Base-by-base conservation (phyloP, 2,113 vertebrate genomes). In the Pardalotus punctatus region DNA sequence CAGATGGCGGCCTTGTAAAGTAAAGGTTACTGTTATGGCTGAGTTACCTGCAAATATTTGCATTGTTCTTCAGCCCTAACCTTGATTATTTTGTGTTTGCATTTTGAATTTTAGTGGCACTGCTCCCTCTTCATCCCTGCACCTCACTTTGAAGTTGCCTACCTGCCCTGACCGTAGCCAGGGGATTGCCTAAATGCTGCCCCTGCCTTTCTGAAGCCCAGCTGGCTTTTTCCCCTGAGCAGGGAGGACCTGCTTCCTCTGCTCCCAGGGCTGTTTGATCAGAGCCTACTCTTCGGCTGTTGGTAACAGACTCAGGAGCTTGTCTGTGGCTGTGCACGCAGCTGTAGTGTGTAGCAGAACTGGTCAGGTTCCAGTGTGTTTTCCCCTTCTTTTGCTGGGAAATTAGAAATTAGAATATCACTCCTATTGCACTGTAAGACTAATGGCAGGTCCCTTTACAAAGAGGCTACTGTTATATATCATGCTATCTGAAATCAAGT, bases 401-500 rank as follows among this genome's bases (percentile, higher is more conserved):
- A 67, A 61, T 62, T 5, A 43, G 81, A 73, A 89, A 23, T 38
- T 33, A 13, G 31, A 51, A 33, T 69, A 48, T 91, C 22, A 0
- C 47, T 71, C 9, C 48, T 62, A 9, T 36, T 91, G 79, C 10
- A 2, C 72, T 38, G 11, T 61, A 51, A 48, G 71, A 38, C 65
- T 90, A 42, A 71, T 38, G 61, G 12, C 60, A 71, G 64, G 45
- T 77, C 64, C n/a, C 51, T 31, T 89, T 58, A 65, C 65, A 86
- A 50, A 17, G 35, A 67, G 45, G 45, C 28, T 58, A 3, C 71
- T 76, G 85, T 86, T 93, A 27, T 43, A 56, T 65, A 71, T 84
- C 61, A n/a, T 25, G 45, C 42, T 85, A 60, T 96, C 93, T 91
- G 81, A 91, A 95, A 83, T 93, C 77, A 76, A 83, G 81, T 90